Base-by-base conservation (phyloP, 2,797 vertebrate species). In the Columba guinea region DNA sequence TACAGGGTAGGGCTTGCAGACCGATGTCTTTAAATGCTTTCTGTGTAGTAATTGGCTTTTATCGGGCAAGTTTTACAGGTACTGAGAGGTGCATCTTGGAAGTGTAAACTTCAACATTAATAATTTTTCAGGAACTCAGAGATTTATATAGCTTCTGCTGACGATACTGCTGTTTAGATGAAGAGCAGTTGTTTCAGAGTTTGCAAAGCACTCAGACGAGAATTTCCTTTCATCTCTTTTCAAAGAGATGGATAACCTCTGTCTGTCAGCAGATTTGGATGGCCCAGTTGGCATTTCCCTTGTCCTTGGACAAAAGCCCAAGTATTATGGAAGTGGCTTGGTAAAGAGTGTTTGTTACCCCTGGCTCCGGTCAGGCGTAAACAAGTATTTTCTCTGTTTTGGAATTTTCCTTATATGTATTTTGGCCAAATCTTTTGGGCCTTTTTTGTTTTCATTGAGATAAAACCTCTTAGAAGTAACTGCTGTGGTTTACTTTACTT, bases 261-360 rank as follows among this genome's bases (percentile, higher is more conserved):
- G 58, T 74, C 69, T 82, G 20, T 55, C 8, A 23, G 70, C 91
- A 86, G 73, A 74, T 83, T 85, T 84, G 82, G 84, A 92, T 96
- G 92, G 89, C 60, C 74, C 80, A 41, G 35, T 80, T 97, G 93
- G 91, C 20, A 7, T 97, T 94, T 95, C 93, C 75, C 80, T 75
- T 39, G n/a, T 63, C 94, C 87, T 74, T 62, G 90, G 95, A 89
- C 74, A 89, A 81, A 86, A 51, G 48, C 82, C 87, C 64, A 73
- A 94, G 84, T 60, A 87, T 86, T 94, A 79, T 92, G 92, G 80
- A 93, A 91, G 56, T 67, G 74, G n/a, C 59, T 88, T 94, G 64
- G 53, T 90, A 53, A 63, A 83, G 51, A 46, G 41, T 11, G 69
- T 70, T 90, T 65, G 9, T 81, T 78, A 65, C 78, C 49, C 35